Evolutionary conservation across 2,888 invertebrate genomes (phyloP).

Genomic region (Polyommatus icarus): DNA sequence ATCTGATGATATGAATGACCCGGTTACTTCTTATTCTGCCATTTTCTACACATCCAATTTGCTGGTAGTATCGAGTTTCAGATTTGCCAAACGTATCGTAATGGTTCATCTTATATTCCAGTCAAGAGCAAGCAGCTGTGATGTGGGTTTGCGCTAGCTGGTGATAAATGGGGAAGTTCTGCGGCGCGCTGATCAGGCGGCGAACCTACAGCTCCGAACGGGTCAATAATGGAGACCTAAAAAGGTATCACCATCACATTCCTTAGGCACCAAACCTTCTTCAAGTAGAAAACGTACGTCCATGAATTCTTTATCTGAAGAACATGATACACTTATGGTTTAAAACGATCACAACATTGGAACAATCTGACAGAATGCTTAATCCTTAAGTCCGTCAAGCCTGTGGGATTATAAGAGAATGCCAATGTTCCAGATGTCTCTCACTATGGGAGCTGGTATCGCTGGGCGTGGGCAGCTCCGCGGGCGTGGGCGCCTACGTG

Average conservation of each 20-base stretch:
- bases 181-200: not conserved
- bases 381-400: too few species aligned
- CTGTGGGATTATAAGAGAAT: not conserved
- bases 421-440: constrained; percentile 78
- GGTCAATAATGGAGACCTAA: constrained; percentile 12
- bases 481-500: constrained; percentile 95
- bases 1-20: too few species aligned
- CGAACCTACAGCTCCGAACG: constrained; percentile 1
- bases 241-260: not conserved
- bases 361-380: too few species aligned
- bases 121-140: not conserved
- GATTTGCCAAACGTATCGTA: not conserved
- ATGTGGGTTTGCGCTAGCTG: not conserved
- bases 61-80: too few species aligned
- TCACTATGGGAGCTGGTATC: constrained; percentile 89
- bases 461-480: constrained; percentile 88
- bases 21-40: too few species aligned
- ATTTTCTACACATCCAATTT: too few species aligned
- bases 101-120: not conserved
- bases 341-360: too few species aligned
- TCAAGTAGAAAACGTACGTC: too few species aligned
- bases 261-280: too few species aligned
- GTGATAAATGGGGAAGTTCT: constrained; percentile 1
- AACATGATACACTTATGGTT: too few species aligned
- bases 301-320: too few species aligned